Percentiles rank a stretch among this genome's conserved stretches.
Conservation (phyloP, 2,888 invertebrate genomes). For the Plagodis pulveraria region DNA sequence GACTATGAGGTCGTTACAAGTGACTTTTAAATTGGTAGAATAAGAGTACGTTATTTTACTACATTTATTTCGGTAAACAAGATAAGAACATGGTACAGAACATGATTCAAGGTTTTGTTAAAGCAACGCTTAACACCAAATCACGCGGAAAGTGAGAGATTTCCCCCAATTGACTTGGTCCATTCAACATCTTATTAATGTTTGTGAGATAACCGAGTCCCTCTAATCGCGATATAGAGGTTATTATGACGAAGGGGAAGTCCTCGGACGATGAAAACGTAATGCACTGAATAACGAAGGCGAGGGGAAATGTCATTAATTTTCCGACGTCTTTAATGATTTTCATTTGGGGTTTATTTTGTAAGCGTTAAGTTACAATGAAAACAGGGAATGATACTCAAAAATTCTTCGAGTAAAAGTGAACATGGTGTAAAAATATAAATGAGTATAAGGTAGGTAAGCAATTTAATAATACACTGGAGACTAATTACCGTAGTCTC, state of each 20-base stretch:
- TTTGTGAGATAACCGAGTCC: conserved; percentile 21
- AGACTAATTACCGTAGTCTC: no score
- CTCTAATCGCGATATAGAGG: conserved; percentile 20
- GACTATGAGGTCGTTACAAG: no score
- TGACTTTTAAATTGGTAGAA: no score
- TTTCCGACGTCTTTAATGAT: conserved; percentile 7
- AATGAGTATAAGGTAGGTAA: no score
- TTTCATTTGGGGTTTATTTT: neutral
- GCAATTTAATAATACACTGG: no score
- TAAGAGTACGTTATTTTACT: no score
- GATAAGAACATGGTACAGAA: no score
- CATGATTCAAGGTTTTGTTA: no score
- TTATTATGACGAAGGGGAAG: conserved; percentile 20
- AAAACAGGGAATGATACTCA: neutral
- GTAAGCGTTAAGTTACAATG: neutral
- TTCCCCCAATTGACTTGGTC: neutral
- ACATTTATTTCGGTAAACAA: no score
- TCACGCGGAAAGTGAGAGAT: neutral
- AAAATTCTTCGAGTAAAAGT: no score
- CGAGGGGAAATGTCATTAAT: conserved; percentile 23
- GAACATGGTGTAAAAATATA: no score
- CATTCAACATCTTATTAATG: neutral
- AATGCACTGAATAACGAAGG: conserved; percentile 20
- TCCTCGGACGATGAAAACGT: conserved; percentile 24
- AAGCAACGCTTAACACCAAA: neutral